Evolutionary conservation across 2,113 vertebrate species (phyloP).

Genomic region (Dolichotis patagonum): DNA sequence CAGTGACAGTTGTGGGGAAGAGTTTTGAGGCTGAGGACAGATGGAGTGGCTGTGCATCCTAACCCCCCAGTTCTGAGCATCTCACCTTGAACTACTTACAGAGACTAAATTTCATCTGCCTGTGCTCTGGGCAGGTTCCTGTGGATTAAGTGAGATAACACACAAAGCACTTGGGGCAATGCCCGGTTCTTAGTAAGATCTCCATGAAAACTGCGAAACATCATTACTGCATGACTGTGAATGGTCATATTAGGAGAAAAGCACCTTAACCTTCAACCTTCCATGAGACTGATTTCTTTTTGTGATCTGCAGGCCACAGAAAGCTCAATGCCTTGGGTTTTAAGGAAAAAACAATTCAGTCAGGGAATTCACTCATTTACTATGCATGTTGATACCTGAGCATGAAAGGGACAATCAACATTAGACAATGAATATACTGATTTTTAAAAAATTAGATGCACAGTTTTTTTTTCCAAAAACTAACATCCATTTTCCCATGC

Average conservation of each 20-base stretch:
- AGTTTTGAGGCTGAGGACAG: not conserved
- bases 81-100: slow-evolving; percentile 57
- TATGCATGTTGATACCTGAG: not conserved
- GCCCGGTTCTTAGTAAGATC: not conserved
- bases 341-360: not conserved
- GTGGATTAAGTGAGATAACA: not conserved
- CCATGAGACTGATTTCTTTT: not conserved
- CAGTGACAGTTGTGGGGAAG: not conserved
- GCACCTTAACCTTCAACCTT: not conserved
- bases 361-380: not conserved
- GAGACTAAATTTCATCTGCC: not conserved
- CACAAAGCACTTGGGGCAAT: not conserved
- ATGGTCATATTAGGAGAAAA: not conserved
- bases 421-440: not conserved
- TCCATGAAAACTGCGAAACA: not conserved
- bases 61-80: not conserved
- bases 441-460: not conserved
- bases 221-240: not conserved
- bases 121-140: not conserved
- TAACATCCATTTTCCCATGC: not conserved
- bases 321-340: not conserved
- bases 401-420: not conserved
- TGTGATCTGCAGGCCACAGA: not conserved
- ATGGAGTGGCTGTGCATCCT: not conserved
- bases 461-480: not conserved